Conservation (phyloP, 2,888 invertebrate genomes). For the Monopis laevigella region DNA sequence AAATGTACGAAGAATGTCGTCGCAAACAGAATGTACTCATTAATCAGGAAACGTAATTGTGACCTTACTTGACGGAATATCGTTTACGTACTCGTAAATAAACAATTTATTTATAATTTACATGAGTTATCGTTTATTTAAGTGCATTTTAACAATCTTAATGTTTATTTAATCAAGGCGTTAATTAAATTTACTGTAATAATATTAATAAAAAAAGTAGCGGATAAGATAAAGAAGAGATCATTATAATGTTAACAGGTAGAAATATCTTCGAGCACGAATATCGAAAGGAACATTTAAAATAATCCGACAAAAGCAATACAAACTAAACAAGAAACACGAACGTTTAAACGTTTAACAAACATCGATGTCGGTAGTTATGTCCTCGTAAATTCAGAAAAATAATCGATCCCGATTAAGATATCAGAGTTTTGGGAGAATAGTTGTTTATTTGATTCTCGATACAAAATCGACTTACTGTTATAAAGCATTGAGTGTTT, state of each 20-base stretch:
- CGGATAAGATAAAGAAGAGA: neutral
- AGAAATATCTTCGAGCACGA: too few relatives aligned
- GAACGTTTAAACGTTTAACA: constrained; percentile 16
- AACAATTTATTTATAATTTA: too few relatives aligned
- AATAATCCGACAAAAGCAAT: neutral
- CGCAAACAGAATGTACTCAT: neutral
- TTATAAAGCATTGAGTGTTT: constrained; percentile 12
- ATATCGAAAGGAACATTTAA: neutral
- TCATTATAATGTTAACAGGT: neutral
- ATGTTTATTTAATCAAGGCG: too few relatives aligned
- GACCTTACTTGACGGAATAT: too few relatives aligned
- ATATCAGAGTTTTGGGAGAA: constrained; percentile 18
- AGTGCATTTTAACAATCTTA: too few relatives aligned
- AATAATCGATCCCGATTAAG: constrained; percentile 21
- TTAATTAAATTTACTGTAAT: too few relatives aligned
- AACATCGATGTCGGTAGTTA: constrained; percentile 18
- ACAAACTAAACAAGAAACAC: constrained; percentile 8
- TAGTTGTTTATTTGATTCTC: constrained; percentile 2
- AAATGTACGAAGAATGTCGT: neutral
- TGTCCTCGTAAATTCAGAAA: constrained; percentile 18
- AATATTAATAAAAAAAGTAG: neutral
- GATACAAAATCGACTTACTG: constrained; percentile 15
- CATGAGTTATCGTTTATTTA: too few relatives aligned
- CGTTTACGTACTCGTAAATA: too few relatives aligned
- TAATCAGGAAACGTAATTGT: neutral